A percentile compares a stretch with the other conserved stretches of the same genome.
Conservation (phyloP, 1,140 invertebrate genomes). For the Drosophila paulistorum region DNA sequence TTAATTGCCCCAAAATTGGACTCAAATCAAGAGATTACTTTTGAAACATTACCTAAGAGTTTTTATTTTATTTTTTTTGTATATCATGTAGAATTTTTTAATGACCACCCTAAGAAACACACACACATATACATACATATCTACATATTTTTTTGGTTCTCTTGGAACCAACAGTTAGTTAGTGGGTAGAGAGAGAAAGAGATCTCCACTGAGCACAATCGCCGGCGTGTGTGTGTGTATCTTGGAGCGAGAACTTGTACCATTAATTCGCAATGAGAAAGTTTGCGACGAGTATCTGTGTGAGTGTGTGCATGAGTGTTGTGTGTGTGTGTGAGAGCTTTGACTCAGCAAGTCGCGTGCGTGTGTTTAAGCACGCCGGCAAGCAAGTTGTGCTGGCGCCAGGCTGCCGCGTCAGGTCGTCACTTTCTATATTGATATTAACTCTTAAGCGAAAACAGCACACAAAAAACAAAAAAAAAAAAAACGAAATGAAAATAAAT, state of each 20-base stretch:
- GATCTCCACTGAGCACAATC: background rate
- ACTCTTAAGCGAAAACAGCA: constrained; percentile 82
- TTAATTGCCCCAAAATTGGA: too few relatives aligned
- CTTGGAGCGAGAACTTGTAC: constrained; percentile 27
- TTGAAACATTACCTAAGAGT: background rate
- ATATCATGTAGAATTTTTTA: background rate
- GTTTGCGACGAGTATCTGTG: constrained; percentile 6
- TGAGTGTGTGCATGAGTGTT: constrained; percentile 12
- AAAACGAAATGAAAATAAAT: constrained; percentile 66
- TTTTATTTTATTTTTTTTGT: too few relatives aligned
- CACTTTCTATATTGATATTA: constrained; percentile 82
- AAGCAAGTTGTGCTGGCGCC: constrained; percentile 63
- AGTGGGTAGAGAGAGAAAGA: background rate
- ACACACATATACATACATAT: background rate
- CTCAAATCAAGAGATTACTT: background rate
- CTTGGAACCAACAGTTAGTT: constrained; percentile 1
- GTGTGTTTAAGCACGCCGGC: constrained; percentile 61
- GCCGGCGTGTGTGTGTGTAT: background rate
- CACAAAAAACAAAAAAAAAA: constrained; percentile 77
- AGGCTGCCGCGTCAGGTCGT: constrained; percentile 79
- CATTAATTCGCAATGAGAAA: constrained; percentile 17
- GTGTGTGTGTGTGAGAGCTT: constrained; percentile 28
- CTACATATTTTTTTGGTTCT: background rate
- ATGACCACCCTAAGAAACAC: constrained; percentile 3
- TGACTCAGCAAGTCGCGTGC: constrained; percentile 51